Base-by-base conservation (phyloP, 2,888 invertebrate species). In the Andrena hattorfiana region DNA sequence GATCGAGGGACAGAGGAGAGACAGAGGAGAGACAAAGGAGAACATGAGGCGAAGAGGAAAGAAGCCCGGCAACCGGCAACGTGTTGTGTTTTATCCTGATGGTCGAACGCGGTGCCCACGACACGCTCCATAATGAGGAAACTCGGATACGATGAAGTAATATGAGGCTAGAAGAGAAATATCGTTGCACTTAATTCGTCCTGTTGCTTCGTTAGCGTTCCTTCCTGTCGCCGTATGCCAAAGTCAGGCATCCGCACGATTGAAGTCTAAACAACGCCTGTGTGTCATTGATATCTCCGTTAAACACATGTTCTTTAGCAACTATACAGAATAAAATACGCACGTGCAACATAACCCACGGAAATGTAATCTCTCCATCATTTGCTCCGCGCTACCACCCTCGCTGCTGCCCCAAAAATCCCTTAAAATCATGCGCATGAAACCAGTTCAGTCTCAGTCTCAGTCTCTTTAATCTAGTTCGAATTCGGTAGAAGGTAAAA, bases 101-200 rank as follows among this genome's bases (percentile, higher is more conserved):
- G 83, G 59, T 79, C 83, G 73, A 84, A 79, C 84, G 73, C 60
- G 48, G 70, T 48, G 68, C 70, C 49, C 35, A 63, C 66, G 63
- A 77, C 83, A 83, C 54, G 67, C 67, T 42, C 83, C 77, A 74
- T 85, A 85, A 85, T 77, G 83, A 85, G 83, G 83, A 80, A 85
- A 85, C 80, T 83, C 62, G 77, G 69, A 68, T 80, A 75, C 70
- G 71, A 77, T 71, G 70, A 74, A 77, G 82, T 84, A 84, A 82
- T 82, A 82, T 68, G 81, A 30, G 71, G 62, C 71, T 68, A 63
- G 71, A 42, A 56, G 56, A 77, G 77, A 84, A 77, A 81, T 82
- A 84, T 82, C 60, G 68, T 28, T 42, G 67, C 70, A 71, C 74
- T 84, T 84, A 84, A 51, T 74, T 51, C 59, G 32, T 42, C 66